phyloP scores from a whole-genome alignment of 2,888 invertebrate species.

The Drosophila mettleri region DNA sequence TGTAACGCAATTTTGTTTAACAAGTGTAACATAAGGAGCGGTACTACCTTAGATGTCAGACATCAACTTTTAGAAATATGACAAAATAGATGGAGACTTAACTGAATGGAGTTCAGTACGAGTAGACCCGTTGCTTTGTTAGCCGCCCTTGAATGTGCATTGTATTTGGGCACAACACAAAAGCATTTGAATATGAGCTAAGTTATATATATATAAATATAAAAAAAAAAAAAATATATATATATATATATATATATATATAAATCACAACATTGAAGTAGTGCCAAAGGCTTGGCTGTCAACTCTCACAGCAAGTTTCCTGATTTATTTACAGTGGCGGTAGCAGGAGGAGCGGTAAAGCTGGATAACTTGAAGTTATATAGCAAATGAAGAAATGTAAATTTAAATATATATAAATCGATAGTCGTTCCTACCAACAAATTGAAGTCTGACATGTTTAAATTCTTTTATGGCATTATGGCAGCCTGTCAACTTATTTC shows the following conservation, averaged over 20 bases:
- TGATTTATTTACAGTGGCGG: constrained; percentile 45
- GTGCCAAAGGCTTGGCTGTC: constrained; percentile 27
- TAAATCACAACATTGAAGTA: constrained; percentile 51
- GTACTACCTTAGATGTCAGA: constrained; percentile 30
- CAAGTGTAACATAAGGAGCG: constrained; percentile 29
- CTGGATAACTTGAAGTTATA: constrained; percentile 24
- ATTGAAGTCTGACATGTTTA: neutral
- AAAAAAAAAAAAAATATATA: too few species aligned
- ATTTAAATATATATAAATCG: constrained; percentile 1
- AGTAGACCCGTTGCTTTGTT: constrained; percentile 47
- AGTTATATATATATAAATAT: constrained; percentile 17
- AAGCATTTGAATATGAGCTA: constrained; percentile 46
- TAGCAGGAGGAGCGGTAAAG: constrained; percentile 32
- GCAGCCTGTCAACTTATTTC: constrained; percentile 18
- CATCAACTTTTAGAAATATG: constrained; percentile 13
- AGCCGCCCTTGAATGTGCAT: constrained; percentile 50
- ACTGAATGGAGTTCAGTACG: constrained; percentile 35
- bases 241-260: constrained; percentile 1
- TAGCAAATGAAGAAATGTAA: constrained; percentile 32
- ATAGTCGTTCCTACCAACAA: constrained; percentile 30
- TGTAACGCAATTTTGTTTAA: constrained; percentile 32
- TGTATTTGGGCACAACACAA: constrained; percentile 50
- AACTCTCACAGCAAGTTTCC: constrained; percentile 13
- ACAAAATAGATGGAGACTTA: constrained; percentile 19
- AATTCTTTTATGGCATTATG: constrained; percentile 1